Percentiles rank a stretch among this genome's conserved stretches.
Evolutionary conservation across 2,113 vertebrate genomes (phyloP).

Genomic region (Gadus chalcogrammus): DNA sequence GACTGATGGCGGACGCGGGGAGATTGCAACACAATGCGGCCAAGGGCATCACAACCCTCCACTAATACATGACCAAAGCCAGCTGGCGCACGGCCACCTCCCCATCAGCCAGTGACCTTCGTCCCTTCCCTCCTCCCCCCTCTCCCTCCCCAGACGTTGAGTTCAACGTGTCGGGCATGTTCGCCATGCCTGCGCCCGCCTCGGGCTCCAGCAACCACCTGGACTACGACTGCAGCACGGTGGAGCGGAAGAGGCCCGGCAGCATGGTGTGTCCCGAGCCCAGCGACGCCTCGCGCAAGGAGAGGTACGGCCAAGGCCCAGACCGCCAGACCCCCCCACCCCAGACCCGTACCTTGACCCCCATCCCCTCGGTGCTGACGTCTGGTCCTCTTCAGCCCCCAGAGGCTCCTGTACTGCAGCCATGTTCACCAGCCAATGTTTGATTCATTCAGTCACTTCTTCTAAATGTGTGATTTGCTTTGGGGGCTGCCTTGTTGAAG

Average conservation of each 20-base stretch:
- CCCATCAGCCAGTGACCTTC: too few relatives aligned
- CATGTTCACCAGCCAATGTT: too few relatives aligned
- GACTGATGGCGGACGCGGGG: too few relatives aligned
- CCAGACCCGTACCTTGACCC: too few relatives aligned
- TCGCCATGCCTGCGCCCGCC: slow-evolving; percentile 81
- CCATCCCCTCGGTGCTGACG: too few relatives aligned
- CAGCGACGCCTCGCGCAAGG: slow-evolving; percentile 83
- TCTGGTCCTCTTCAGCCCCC: too few relatives aligned
- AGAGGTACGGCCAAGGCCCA: slow-evolving; percentile 81
- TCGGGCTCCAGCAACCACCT: slow-evolving; percentile 84
- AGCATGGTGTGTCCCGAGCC: slow-evolving; percentile 87
- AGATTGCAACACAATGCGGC: too few relatives aligned
- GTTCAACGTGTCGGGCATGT: slow-evolving; percentile 94
- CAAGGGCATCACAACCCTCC: too few relatives aligned
- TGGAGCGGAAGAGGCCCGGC: slow-evolving; percentile 89
- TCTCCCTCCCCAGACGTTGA: slow-evolving; percentile 80
- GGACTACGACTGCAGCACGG: slow-evolving; percentile 79
- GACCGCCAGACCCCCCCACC: neutral
- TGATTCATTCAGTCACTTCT: neutral
- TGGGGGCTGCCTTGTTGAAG: neutral
- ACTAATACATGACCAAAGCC: too few relatives aligned
- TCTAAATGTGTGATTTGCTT: neutral
- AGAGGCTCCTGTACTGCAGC: too few relatives aligned
- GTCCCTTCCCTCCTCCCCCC: too few relatives aligned
- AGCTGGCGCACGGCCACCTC: too few relatives aligned